Conservation (phyloP, 2,888 invertebrate species). For the Labia minor region DNA sequence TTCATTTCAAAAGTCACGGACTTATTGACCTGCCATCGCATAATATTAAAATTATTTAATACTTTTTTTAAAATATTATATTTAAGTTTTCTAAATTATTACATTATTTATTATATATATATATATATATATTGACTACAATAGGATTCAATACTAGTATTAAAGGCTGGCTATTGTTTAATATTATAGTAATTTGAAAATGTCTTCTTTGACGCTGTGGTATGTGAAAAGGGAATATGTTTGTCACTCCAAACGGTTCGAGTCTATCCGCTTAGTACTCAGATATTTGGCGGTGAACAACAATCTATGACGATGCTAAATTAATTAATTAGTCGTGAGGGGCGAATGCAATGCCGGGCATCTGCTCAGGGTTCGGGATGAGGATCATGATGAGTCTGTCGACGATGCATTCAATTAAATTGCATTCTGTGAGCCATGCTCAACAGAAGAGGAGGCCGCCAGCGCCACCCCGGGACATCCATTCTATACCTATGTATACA, state of each 20-base stretch:
- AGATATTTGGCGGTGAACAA: not conserved
- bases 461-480: not conserved
- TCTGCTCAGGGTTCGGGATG: not conserved
- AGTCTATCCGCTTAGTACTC: not conserved
- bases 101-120: too few species aligned
- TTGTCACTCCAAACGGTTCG: too few species aligned
- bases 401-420: slow-evolving; percentile 13
- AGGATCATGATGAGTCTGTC: slow-evolving; percentile 4
- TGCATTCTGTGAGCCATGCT: not conserved
- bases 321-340: slow-evolving; percentile 1
- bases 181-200: too few species aligned
- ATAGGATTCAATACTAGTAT: too few species aligned
- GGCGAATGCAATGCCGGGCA: not conserved
- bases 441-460: not conserved
- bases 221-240: not conserved
- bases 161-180: too few species aligned
- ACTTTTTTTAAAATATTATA: too few species aligned
- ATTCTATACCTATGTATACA: not conserved
- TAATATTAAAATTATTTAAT: too few species aligned
- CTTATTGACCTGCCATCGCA: too few species aligned
- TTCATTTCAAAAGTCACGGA: too few species aligned
- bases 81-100: too few species aligned
- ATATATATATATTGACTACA: too few species aligned
- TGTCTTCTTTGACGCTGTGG: too few species aligned
- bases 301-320: not conserved